Base-by-base conservation (phyloP, 1,140 invertebrate species). In the Drosophila nikananu region DNA sequence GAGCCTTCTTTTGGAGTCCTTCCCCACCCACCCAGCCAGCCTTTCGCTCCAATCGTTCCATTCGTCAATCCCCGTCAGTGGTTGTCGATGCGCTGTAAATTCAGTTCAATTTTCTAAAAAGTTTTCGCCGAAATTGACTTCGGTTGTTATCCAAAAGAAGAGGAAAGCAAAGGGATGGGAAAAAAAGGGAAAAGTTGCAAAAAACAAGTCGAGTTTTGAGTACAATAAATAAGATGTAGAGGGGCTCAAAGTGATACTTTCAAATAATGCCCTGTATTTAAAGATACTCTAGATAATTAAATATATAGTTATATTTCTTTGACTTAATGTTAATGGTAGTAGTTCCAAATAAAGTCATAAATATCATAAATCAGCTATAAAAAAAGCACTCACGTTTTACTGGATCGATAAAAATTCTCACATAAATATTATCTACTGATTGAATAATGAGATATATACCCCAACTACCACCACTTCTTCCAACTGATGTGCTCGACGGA, bases 51-150 rank as follows among this genome's bases (percentile, higher is more conserved):
- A 58, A 57, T 54, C 55, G 41, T 67, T 51, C 42, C 44, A 75
- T 77, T 78, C 74, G 74, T 78, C 75, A 78, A 70, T 81, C 51
- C 65, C 70, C 70, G 70, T 54, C 75, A 68, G 54, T 80, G 77
- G 62, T 66, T 72, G 62, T 46, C 84, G 64, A 68, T 83, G 66
- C 59, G 86, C 71, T 81, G 78, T 86, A 89, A 89, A 86, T 86
- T 90, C 52, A 37, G 81, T 90, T 86, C 86, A 89, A 89, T 89
- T 89, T 89, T 84, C 86, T 86, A 80, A 90, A 90, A 89, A 90
- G 78, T 90, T 86, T 90, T 86, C 64, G 35, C 60, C 66, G 41
- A 83, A 80, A 87, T 89, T 79, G 81, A 84, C 74, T 81, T 61
- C 46, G 63, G 55, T 65, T 80, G 57, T 74, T 80, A 62, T 54